phyloP scores from a whole-genome alignment of 2,113 vertebrate species.

The Lasiurus cinereus region DNA sequence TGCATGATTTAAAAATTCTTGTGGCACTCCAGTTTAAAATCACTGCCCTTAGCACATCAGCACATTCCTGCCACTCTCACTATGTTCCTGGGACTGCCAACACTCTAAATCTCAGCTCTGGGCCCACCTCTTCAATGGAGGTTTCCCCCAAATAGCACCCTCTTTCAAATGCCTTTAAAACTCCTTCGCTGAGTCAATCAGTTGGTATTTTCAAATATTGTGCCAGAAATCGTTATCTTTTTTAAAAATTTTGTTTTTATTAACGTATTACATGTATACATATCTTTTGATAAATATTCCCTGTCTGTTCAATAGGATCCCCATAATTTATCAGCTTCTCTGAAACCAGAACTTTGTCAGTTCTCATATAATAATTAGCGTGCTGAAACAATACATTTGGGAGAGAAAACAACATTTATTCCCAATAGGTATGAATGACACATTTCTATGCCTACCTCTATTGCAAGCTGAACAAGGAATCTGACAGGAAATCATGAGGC shows the following conservation, averaged over 20 bases:
- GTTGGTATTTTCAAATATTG: conserved; percentile 31
- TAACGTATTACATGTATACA: no score
- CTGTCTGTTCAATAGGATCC: conserved; percentile 60
- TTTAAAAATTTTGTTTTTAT: no score
- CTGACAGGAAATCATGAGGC: conserved; percentile 52
- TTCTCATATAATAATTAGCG: conserved; percentile 64
- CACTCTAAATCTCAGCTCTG: not conserved
- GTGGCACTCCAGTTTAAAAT: not conserved
- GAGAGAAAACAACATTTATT: conserved; percentile 68
- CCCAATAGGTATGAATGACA: conserved; percentile 57
- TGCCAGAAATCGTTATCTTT: conserved; percentile 40
- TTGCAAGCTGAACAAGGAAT: conserved; percentile 43
- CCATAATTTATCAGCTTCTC: conserved; percentile 69
- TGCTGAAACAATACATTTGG: conserved; percentile 44
- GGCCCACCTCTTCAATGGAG: not conserved
- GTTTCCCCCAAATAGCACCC: not conserved
- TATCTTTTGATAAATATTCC: conserved; percentile 77
- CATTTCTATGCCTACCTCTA: not conserved
- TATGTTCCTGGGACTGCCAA: not conserved
- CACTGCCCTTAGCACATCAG: not conserved
- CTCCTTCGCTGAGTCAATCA: not conserved
- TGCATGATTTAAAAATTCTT: not conserved
- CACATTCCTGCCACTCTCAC: not conserved
- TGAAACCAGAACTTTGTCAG: conserved; percentile 65
- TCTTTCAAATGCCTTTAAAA: conserved; percentile 55